Evolutionary conservation across 2,113 vertebrate genomes (phyloP), one percentile per base, ranked within the genome.

Genomic region (Malurus elegans): DNA sequence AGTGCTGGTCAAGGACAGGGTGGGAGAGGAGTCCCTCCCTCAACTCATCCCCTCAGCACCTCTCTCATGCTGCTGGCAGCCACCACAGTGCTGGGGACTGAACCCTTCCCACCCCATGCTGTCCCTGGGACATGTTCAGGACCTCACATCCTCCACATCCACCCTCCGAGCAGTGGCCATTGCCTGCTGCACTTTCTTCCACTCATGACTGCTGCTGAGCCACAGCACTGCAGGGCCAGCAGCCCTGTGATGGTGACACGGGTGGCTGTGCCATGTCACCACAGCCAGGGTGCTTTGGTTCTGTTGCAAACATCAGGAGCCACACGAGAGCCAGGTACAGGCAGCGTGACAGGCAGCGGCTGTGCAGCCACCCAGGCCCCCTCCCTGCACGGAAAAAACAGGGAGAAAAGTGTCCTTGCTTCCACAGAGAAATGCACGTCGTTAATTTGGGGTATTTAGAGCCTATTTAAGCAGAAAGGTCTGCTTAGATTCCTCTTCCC

Each of bases 401-500:
- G 31, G 50, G n/a, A 91, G 42, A 44, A 61, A 64, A 79, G 80
- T 5, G 12, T 82, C 87, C 69, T 89, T 3, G 10, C 71, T 86
- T 48, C 86, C 12, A 2, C 4, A 1, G 79, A 95, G 95, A 95
- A 94, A 86, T 1, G 18, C 53, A 21, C 5, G 8, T 61, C 36
- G 5, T 85, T 95, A 95, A 92, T 96, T 79, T 92, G 74, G 79
- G 93, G 91, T 92, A 90, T 91, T 97, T 95, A 95, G 92, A 95
- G 86, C 74, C 84, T 90, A 91, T 75, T 95, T 95, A 95, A 57
- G 87, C 90, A 95, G 86, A 94, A 94, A 91, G 86, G 80, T 92
- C 74, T 73, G 84, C 90, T 95, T n/a, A 3, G 69, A 86, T 95
- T 92, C 87, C 85, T 90, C 76, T 79, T 90, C 50, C 69, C 75